Evolutionary conservation across 1,140 invertebrate genomes (phyloP).

Genomic region (Pachyrhynchus sulphureomaculatus): DNA sequence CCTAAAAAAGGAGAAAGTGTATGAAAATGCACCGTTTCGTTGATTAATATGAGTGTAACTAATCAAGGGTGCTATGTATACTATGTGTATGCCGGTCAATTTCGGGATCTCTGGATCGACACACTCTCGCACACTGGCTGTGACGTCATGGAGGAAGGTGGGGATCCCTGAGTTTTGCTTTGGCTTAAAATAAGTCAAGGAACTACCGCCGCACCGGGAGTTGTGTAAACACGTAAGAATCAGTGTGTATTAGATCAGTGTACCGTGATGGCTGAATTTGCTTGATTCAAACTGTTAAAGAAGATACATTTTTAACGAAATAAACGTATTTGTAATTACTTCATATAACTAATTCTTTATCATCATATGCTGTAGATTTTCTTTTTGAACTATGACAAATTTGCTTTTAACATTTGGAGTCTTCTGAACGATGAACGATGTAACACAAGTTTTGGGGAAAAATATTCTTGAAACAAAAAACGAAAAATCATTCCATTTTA

Average conservation of each 20-base stretch:
- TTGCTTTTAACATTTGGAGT: too few relatives aligned
- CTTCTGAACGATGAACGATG: too few relatives aligned
- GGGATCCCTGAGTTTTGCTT: constrained; percentile 34
- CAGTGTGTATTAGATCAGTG: constrained; percentile 5
- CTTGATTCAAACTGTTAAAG: not conserved
- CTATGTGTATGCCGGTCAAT: constrained; percentile 31
- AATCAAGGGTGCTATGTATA: constrained; percentile 29
- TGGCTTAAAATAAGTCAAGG: constrained; percentile 44
- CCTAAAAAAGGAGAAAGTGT: constrained; percentile 13
- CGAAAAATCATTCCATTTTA: too few relatives aligned
- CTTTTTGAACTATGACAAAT: too few relatives aligned
- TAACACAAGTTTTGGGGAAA: too few relatives aligned
- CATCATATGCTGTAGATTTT: too few relatives aligned
- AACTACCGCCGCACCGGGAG: constrained; percentile 21
- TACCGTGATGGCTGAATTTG: constrained; percentile 8
- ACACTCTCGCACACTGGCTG: constrained; percentile 14
- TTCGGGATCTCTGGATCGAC: constrained; percentile 38
- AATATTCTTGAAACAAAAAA: too few relatives aligned
- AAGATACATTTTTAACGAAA: not conserved
- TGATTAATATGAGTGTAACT: constrained; percentile 20
- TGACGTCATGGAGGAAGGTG: constrained; percentile 36
- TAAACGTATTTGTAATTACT: too few relatives aligned
- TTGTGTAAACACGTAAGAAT: constrained; percentile 28
- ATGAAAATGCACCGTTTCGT: constrained; percentile 9
- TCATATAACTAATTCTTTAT: too few relatives aligned